Evolutionary conservation across 1,140 invertebrate species (phyloP), one percentile per base, ranked within the genome.

Genomic region (Drosophila neocordata): DNA sequence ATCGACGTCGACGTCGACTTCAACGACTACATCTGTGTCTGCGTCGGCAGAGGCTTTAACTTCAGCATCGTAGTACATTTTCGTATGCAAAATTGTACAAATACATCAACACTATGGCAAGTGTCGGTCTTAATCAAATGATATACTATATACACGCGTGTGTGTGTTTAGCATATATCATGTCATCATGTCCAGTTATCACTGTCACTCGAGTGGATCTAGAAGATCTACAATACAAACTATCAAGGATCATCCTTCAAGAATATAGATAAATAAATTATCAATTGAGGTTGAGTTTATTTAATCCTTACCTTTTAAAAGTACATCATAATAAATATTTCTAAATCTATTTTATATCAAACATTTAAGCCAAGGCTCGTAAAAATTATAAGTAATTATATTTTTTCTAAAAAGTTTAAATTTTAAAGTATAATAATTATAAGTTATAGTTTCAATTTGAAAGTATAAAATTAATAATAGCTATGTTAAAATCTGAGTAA

Each of bases 101-200:
- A 51, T 53, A 44, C 48, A 61, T 41, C 64, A 62, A 66, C 66
- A 60, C 59, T 37, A 20, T 52, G 51, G 15, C 61, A 81, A 81
- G 76, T 77, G 83, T 79, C 79, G 48, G 38, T 74, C 82, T 87
- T 87, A 83, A 83, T 83, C 78, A 83, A 83, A 69, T 82, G 31
- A 65, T 74, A 66, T 69, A 51, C 63, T n/a, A 38, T n/a, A 59
- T 6, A 56, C 3, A 18, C 12, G 37, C 12, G 37, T 48, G 41
- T 48, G 41, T 20, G 15, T 48, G 41, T 11, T 48, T 20, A 20
- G 41, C 20, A 20, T 48, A 48, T 48, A 4, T 5, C 15, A 48
- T 20, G 20, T 18, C 13, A 15, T 15, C 6, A 15, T 1, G 13
- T 44, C 13, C 41, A 48, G 41, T 11, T 18, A 15, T 20, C 1